Base-by-base conservation (phyloP, 1,140 invertebrate genomes). In the Heliconius nattereri region DNA sequence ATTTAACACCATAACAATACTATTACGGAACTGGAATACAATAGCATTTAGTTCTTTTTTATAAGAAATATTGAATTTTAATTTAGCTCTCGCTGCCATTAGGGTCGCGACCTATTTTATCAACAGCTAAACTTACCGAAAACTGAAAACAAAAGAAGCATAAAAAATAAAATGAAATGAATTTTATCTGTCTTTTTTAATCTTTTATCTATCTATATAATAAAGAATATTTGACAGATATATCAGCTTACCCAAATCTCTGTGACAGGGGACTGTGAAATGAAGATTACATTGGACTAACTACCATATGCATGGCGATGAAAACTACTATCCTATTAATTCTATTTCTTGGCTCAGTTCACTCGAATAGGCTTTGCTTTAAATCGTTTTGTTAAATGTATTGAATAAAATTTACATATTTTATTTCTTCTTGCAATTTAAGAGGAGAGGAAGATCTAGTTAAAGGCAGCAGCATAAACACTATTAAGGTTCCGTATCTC, bases 221-320 rank as follows among this genome's bases (percentile, higher is more conserved):
- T 5, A 16, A 13, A 45, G 40, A 45, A 37, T 83, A 84, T 86
- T 85, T 85, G 81, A 85, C 83, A 86, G 83, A 87, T 84, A 87
- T 89, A 89, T 90, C 85, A 85, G 79, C 84, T 81, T 82, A 83
- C 84, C 88, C 84, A 87, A 86, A 91, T 89, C 88, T 88, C 78
- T 86, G 83, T 90, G 90, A 91, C 88, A 86, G 81, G 89, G 90
- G 90, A 90, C 85, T 83, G 52, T 81, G 83, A 87, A 87, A 85
- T 75, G 84, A 70, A 88, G 89, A 91, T 91, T 90, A 85, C 88
- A 88, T 89, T 75, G 79, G 78, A 80, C 76, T 73, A 77, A 84
- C 82, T 85, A 83, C 85, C 85, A 83, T 87, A 88, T 87, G 85
- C 84, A 82, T 81, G 81, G 81, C 78, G 13, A 32, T 32, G 70